These are phyloP conservation scores for Hylaea fasciaria DNA, from an alignment of 2,888 invertebrate species.

Conservation along the genomic window DNA sequence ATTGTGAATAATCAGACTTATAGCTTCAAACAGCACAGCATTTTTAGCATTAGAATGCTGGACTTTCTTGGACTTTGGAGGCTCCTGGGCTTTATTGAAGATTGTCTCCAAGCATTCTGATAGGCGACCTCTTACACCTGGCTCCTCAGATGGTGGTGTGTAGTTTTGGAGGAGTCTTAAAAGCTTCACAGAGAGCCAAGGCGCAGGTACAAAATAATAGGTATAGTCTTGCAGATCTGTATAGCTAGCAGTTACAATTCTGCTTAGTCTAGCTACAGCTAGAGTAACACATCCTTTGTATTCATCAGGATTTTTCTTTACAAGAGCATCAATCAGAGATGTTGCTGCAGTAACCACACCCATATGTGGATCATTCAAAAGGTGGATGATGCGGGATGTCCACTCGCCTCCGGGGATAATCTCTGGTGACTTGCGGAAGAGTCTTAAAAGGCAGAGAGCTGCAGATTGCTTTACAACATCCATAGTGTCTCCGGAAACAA, in stretches of 20 bases:
- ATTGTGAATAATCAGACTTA: slow-evolving; percentile 99
- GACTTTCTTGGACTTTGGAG: slow-evolving; percentile 99
- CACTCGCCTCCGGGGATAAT: slow-evolving; percentile 99
- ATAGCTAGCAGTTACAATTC: slow-evolving; percentile 99
- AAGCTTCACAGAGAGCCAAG: slow-evolving; percentile 99
- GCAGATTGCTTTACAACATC: slow-evolving; percentile 99
- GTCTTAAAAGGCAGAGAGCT: slow-evolving; percentile 96
- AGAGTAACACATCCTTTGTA: slow-evolving; percentile 99
- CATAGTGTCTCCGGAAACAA: slow-evolving; percentile 99
- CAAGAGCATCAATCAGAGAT: slow-evolving; percentile 98
- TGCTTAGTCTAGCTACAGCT: slow-evolving; percentile 97
- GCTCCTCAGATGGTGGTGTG: slow-evolving; percentile 97
- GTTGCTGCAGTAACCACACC: slow-evolving; percentile 99
- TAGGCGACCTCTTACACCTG: slow-evolving; percentile 97
- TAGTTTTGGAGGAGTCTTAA: slow-evolving; percentile 98
- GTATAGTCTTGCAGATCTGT: slow-evolving; percentile 99
- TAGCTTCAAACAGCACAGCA: slow-evolving; percentile 99
- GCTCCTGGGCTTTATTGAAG: slow-evolving; percentile 99
- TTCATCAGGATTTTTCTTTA: slow-evolving; percentile 99
- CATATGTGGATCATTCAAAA: slow-evolving; percentile 99
- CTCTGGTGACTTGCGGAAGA: slow-evolving; percentile 98
- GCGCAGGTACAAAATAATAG: slow-evolving; percentile 99
- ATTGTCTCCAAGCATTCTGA: slow-evolving; percentile 99
- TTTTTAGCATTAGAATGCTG: slow-evolving; percentile 99
- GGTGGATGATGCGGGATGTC: slow-evolving; percentile 99